Base-by-base conservation (phyloP, 2,888 invertebrate species). In the Drosophila falleni region DNA sequence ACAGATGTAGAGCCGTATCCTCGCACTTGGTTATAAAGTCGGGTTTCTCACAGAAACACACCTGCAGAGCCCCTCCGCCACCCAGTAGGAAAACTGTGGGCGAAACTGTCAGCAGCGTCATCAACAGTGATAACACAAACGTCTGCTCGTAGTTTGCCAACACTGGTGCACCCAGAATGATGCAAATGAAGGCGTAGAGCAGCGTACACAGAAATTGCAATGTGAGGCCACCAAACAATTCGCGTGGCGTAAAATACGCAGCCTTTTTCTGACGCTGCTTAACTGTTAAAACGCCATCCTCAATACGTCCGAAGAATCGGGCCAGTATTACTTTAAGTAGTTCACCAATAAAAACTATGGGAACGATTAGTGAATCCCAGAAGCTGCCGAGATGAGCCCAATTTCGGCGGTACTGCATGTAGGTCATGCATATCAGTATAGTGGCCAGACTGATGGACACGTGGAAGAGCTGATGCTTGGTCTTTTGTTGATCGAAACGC, bases 91-190 rank as follows among this genome's bases (percentile, higher is more conserved):
- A 90, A 0, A 92, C 91, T 0, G 92, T 90, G 5, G 93, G 93
- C 2, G 93, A 91, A 1, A 93, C 90, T 1, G 93, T 92, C 49
- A 92, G 67, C 41, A 93, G 62, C 0, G 93, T 92, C 51, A 93
- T 81, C n/a, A 93, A 58, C 10, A 92, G 56, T 0, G 93, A 83
- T 9, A 93, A 76, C 3, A 92, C 90, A 56, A 93, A 92, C 2
- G 93, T 93, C 64, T 93, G 90, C 65, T 92, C 93, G 67, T 92
- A 92, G 61, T 91, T 91, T 13, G 90, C 89, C 53, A 93, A 73
- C n/a, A 92, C 92, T 9, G 93, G 93, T 6, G 93, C 93, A n/a
- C 93, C 93, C 47, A 93, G 67, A 44, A 93, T 90, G 16, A 93
- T 91, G 69, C 93, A 93, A 13, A 91, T 87, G 44, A 93, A 92